phyloP scores from a whole-genome alignment of 92 coral and sea anemone genomes.

The Palythoa grandiflora region DNA sequence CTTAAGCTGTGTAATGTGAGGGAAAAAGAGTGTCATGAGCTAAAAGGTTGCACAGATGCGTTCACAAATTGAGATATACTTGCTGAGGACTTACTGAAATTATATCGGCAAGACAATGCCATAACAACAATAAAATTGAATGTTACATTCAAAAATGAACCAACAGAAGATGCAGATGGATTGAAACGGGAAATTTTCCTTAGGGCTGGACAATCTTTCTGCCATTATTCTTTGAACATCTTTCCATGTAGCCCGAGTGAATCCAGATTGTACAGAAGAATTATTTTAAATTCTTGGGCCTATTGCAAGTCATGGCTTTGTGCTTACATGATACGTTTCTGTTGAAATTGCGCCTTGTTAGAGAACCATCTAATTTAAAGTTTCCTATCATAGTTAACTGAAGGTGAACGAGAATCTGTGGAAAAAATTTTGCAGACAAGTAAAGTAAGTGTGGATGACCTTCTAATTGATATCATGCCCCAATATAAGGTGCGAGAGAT shows the following conservation, averaged over 20 bases:
- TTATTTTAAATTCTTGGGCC: slow-evolving; percentile 47
- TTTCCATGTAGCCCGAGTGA: slow-evolving; percentile 51
- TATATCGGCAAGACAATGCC: no score
- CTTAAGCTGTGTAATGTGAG: no score
- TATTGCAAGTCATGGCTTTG: slow-evolving; percentile 62
- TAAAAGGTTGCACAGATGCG: no score
- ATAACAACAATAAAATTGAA: no score
- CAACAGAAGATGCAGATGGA: no score
- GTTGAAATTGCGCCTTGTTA: slow-evolving; percentile 46
- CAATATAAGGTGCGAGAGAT: slow-evolving; percentile 49
- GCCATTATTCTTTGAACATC: slow-evolving; percentile 51
- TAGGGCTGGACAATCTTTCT: slow-evolving; percentile 54
- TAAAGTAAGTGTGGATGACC: slow-evolving; percentile 53
- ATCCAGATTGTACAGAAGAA: slow-evolving; percentile 55
- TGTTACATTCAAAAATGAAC: no score
- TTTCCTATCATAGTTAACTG: slow-evolving; percentile 36
- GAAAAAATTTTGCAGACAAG: slow-evolving; percentile 44
- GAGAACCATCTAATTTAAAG: slow-evolving; percentile 44
- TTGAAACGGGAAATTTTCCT: not conserved
- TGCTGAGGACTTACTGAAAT: no score
- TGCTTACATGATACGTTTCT: slow-evolving; percentile 51
- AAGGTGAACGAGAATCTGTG: slow-evolving; percentile 39
- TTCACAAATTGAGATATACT: no score
- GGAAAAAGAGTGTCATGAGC: no score
- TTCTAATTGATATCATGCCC: slow-evolving; percentile 48